A percentile compares a stretch with the other conserved stretches of the same genome.
phyloP scores from a whole-genome alignment of 2,797 vertebrate genomes.

The Parauchenoglanis ngamensis region DNA sequence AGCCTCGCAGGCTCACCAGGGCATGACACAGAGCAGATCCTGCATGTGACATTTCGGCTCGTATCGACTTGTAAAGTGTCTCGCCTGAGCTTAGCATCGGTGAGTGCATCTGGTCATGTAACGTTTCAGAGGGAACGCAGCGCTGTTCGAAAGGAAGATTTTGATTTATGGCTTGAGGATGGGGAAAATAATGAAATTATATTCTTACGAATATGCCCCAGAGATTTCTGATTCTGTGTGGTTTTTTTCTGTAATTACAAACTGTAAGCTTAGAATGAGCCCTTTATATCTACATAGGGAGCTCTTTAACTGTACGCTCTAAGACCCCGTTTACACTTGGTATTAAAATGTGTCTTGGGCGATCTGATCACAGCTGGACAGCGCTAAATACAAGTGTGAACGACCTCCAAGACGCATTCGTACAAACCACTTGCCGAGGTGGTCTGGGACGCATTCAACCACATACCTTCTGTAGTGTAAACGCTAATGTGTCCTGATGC shows the following conservation, averaged over 20 bases:
- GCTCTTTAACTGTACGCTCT: no score
- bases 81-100: neutral
- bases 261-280: no score
- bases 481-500: no score
- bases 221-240: neutral
- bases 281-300: no score
- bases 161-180: neutral
- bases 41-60: neutral
- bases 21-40: neutral
- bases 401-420: no score
- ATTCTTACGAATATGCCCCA: neutral
- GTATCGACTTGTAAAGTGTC: neutral
- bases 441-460: no score
- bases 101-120: neutral
- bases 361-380: no score
- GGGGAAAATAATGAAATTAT: neutral
- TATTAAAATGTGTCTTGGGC: no score
- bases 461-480: no score
- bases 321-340: no score
- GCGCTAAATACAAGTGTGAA: no score
- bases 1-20: neutral
- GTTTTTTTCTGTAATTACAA: neutral
- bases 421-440: no score
- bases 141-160: neutral
- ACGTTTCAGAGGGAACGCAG: neutral